Evolutionary conservation across 2,797 vertebrate genomes (phyloP).

Genomic region (Bucorvus abyssinicus): DNA sequence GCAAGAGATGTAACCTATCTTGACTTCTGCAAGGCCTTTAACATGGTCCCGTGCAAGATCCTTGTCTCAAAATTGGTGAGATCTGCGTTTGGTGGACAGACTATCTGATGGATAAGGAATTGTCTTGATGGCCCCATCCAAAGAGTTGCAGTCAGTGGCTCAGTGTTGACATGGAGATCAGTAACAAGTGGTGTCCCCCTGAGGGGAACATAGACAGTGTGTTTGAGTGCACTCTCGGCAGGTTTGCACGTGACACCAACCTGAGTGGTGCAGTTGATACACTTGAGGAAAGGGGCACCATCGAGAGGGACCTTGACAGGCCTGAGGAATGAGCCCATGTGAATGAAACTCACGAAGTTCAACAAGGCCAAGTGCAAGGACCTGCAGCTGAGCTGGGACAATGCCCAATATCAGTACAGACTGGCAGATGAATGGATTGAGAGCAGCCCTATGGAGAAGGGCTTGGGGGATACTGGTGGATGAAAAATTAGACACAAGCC

Average conservation of each 20-base stretch:
- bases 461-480: not conserved
- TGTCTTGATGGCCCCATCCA: not conserved
- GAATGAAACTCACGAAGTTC: not conserved
- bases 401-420: fast-evolving
- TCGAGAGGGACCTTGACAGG: not conserved
- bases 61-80: not conserved
- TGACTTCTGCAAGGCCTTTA: not conserved
- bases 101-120: not conserved
- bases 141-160: not conserved
- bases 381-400: fast-evolving
- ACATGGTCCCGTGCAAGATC: not conserved
- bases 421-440: not conserved
- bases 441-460: not conserved
- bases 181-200: not conserved
- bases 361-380: not conserved
- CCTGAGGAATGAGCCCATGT: not conserved
- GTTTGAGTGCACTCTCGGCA: fast-evolving
- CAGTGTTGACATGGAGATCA: not conserved
- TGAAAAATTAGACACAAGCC: not conserved
- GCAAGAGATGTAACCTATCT: not conserved
- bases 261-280: not conserved
- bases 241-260: not conserved
- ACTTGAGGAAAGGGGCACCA: not conserved
- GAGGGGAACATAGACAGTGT: not conserved
- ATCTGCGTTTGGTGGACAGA: not conserved